Conservation (phyloP, 1,140 invertebrate species). For the Pachyrhynchus sulphureomaculatus region DNA sequence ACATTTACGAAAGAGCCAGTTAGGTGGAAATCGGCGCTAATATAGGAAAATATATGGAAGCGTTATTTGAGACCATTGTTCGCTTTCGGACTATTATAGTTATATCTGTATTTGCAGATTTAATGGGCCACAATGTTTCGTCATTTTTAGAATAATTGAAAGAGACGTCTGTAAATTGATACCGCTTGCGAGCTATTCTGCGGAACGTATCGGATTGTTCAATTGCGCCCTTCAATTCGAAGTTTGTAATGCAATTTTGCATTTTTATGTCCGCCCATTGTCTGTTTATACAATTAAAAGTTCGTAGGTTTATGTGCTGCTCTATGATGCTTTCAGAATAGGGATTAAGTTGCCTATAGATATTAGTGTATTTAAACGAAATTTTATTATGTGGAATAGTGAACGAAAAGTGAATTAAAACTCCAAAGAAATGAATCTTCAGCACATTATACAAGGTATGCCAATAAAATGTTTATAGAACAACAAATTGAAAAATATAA, state of each 20-base stretch:
- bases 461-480: no score
- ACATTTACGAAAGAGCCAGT: conserved; percentile 50
- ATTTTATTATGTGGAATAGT: no score
- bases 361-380: no score
- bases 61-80: conserved; percentile 44
- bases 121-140: conserved; percentile 42
- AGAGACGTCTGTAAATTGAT: conserved; percentile 40
- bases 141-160: conserved; percentile 42
- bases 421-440: no score
- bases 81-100: conserved; percentile 41
- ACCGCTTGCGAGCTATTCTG: conserved; percentile 35
- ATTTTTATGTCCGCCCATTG: conserved; percentile 5
- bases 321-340: no score
- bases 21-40: conserved; percentile 49
- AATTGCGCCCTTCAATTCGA: conserved; percentile 20
- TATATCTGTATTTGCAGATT: conserved; percentile 45
- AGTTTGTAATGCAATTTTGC: conserved; percentile 25
- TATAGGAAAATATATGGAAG: conserved; percentile 50
- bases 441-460: no score
- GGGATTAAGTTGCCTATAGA: no score
- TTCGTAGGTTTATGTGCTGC: not conserved
- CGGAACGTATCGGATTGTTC: conserved; percentile 31
- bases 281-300: not conserved
- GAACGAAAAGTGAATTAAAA: no score
- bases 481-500: no score